These are phyloP conservation scores for Cosmopolites sordidus DNA, from an alignment of 2,888 invertebrate species.

Conservation along the genomic window DNA sequence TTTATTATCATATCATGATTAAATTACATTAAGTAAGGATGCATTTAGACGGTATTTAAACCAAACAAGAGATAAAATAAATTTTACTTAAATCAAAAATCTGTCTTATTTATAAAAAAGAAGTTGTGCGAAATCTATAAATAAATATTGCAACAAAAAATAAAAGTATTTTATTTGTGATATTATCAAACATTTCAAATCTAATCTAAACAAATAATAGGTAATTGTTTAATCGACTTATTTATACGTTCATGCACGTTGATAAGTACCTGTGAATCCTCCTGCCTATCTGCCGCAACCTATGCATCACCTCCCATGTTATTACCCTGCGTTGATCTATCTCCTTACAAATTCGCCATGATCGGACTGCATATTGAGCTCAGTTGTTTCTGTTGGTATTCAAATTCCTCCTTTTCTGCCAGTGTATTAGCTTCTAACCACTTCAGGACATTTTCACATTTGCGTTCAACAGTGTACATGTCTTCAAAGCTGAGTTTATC, in stretches of 20 bases:
- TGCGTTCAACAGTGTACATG: constrained; percentile 46
- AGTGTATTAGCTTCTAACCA: constrained; percentile 65
- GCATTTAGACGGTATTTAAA: too few relatives aligned
- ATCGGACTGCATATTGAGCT: constrained; percentile 51
- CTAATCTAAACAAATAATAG: too few relatives aligned
- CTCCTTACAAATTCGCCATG: constrained; percentile 60
- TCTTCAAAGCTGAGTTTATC: constrained; percentile 56
- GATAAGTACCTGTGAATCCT: constrained; percentile 29
- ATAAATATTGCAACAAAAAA: too few relatives aligned
- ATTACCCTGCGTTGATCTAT: constrained; percentile 43
- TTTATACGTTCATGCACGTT: constrained; percentile 42
- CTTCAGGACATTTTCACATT: constrained; percentile 58
- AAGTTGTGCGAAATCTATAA: too few relatives aligned
- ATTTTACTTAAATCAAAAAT: too few relatives aligned
- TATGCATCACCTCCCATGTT: background rate
- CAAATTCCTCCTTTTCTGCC: constrained; percentile 65
- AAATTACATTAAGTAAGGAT: too few relatives aligned
- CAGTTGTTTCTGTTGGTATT: constrained; percentile 55
- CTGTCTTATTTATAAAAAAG: too few relatives aligned
- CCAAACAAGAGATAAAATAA: too few relatives aligned
- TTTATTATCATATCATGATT: too few relatives aligned
- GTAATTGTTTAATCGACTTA: constrained; percentile 41
- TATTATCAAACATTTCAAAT: too few relatives aligned
- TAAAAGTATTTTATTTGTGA: too few relatives aligned
- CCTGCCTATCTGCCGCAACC: constrained; percentile 13